Evolutionary conservation across 1,140 invertebrate genomes (phyloP).

Genomic region (Ips typographus): DNA sequence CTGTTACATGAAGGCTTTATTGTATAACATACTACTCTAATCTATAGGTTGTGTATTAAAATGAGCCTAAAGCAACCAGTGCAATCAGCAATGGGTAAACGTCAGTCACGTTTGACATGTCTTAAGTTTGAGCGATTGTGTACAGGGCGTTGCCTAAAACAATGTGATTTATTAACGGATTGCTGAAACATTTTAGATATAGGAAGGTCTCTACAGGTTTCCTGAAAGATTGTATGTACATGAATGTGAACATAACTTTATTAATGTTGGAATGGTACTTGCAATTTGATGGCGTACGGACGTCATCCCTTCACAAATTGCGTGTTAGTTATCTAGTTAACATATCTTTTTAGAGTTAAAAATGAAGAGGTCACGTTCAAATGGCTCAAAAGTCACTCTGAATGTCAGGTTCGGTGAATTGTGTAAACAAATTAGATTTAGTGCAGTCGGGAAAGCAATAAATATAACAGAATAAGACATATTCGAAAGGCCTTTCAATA

Average conservation of each 20-base stretch:
- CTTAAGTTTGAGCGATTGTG: slow-evolving; percentile 8
- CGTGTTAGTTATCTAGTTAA: slow-evolving; percentile 6
- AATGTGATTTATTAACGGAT: not conserved
- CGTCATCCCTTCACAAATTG: slow-evolving; percentile 13
- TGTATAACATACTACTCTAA: slow-evolving; percentile 23
- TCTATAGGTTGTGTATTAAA: slow-evolving; percentile 19
- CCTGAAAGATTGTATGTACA: not conserved
- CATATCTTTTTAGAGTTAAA: not conserved
- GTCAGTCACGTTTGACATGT: slow-evolving; percentile 28
- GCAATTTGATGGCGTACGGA: not conserved
- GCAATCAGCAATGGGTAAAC: slow-evolving; percentile 16
- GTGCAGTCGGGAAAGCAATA: slow-evolving; percentile 14
- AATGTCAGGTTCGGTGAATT: slow-evolving; percentile 2
- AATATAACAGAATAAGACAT: slow-evolving; percentile 23
- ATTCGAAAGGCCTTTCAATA: slow-evolving; percentile 27
- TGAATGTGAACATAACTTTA: too few relatives aligned
- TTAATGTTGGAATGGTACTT: not conserved
- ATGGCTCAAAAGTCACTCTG: not conserved
- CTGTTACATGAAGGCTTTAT: not conserved
- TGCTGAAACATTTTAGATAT: not conserved
- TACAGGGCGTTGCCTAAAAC: not conserved
- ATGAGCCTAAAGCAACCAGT: slow-evolving; percentile 22
- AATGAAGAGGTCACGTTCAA: not conserved
- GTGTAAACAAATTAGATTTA: slow-evolving; percentile 23
- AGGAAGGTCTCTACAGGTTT: not conserved